Evolutionary conservation across 2,888 invertebrate genomes (phyloP), one percentile per base, ranked within the genome.

Genomic region (Eupeodes luniger): DNA sequence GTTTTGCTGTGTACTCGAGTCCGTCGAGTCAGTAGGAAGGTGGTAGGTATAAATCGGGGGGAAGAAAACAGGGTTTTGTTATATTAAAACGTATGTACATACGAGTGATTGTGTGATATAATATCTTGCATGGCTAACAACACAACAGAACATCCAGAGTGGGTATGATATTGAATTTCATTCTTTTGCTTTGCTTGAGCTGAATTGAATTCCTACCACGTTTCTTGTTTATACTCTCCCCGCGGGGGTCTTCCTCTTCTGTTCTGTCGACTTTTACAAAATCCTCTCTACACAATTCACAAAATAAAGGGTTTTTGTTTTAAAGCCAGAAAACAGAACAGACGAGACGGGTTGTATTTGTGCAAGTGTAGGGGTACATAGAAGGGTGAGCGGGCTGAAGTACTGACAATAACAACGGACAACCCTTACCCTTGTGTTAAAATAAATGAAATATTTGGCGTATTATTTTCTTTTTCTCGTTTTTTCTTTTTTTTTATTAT

Each of bases 131-230:
- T 78, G 57, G 57, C 67, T 49, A 72, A 74, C 76, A 72, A 59
- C 47, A 66, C 36, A 40, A 40, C 27, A 27, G 27, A 27, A 27
- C 27, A 27, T 27, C 5, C 4, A 40, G 40, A 61, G 36, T 81
- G 66, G 66, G 87, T 84, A 72, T 14, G 77, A 76, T 87, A 84
- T 88, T 81, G 81, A 84, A 84, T 88, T 88, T 88, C 87, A 88
- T 81, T 81, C 84, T 75, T 84, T 19, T 88, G 44, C 77, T 80
- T 66, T 27, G 81, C 80, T 84, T 77, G 81, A 76, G 67, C 76
- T 84, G 87, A 88, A 88, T 88, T 84, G 81, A 81, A 88, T 84
- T 84, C 70, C 70, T 70, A 44, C 76, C 81, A 84, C 69, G 74
- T 81, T 81, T 64, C 12, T 40, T 40, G 44, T 64, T 27, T 12